phyloP scores from a whole-genome alignment of 2,797 vertebrate species.

The Benthosema pterotum region DNA sequence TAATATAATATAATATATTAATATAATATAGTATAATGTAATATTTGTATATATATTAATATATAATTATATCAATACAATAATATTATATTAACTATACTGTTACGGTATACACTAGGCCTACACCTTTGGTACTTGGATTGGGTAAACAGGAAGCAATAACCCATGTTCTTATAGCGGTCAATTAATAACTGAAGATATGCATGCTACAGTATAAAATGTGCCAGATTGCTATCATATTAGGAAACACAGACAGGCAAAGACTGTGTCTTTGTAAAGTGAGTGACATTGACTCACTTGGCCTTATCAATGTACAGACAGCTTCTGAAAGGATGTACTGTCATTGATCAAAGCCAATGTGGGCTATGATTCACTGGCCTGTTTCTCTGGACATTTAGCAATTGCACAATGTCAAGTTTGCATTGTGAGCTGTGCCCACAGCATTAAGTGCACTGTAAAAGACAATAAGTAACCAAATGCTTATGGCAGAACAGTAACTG shows the following conservation, averaged over 20 bases:
- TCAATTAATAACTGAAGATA: background rate
- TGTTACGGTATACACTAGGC: too few species aligned
- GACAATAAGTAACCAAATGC: conserved; percentile 33
- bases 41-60: too few species aligned
- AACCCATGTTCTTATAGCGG: conserved; percentile 2
- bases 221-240: background rate
- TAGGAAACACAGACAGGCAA: background rate
- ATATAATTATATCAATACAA: too few species aligned
- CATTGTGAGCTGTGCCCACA: background rate
- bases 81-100: too few species aligned
- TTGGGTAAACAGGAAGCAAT: conserved; percentile 4
- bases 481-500: conserved; percentile 28
- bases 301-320: conserved; percentile 29
- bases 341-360: conserved; percentile 21
- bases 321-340: background rate
- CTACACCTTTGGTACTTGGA: background rate
- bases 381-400: background rate
- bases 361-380: background rate
- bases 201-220: background rate
- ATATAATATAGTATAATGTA: too few species aligned
- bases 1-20: too few species aligned
- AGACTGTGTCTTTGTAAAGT: conserved; percentile 8
- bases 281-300: background rate
- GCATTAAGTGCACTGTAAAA: background rate
- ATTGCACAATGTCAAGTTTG: background rate